Evolutionary conservation across 1,140 invertebrate genomes (phyloP).

Genomic region (Adelges cooleyi): DNA sequence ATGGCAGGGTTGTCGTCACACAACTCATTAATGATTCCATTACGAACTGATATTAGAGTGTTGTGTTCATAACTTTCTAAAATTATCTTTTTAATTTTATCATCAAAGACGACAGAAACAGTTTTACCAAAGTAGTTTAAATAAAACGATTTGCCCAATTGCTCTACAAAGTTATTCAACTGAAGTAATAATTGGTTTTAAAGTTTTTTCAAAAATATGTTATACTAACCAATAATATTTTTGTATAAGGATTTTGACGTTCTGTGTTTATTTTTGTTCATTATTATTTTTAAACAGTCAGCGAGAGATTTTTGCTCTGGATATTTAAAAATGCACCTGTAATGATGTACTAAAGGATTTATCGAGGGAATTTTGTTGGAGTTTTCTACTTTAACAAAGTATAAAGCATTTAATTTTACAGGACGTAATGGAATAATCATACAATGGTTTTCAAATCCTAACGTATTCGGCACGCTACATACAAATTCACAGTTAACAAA

Average conservation of each 20-base stretch:
- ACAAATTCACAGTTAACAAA: neutral
- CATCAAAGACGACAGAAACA: neutral
- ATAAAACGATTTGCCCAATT: neutral
- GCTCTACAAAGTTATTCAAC: neutral
- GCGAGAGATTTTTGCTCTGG: neutral
- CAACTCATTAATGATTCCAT: conserved; percentile 9
- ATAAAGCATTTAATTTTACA: conserved; percentile 14
- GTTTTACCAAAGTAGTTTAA: conserved; percentile 7
- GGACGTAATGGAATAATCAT: conserved; percentile 1
- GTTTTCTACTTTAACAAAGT: conserved; percentile 18
- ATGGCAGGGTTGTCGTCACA: neutral
- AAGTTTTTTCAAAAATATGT: neutral
- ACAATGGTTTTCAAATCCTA: neutral
- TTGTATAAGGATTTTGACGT: conserved; percentile 2
- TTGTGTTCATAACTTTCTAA: neutral
- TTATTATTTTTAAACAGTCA: conserved; percentile 5
- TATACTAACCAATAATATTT: conserved; percentile 5
- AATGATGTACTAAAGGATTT: neutral
- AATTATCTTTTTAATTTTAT: neutral
- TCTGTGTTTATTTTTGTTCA: conserved; percentile 13
- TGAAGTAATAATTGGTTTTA: too few relatives aligned
- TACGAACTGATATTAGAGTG: conserved; percentile 4
- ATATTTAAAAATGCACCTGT: conserved; percentile 3
- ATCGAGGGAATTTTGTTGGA: neutral
- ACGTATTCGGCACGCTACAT: neutral